phyloP scores from a whole-genome alignment of 53 echinoderm and acorn worm species.

The Pentamera pediparva region DNA sequence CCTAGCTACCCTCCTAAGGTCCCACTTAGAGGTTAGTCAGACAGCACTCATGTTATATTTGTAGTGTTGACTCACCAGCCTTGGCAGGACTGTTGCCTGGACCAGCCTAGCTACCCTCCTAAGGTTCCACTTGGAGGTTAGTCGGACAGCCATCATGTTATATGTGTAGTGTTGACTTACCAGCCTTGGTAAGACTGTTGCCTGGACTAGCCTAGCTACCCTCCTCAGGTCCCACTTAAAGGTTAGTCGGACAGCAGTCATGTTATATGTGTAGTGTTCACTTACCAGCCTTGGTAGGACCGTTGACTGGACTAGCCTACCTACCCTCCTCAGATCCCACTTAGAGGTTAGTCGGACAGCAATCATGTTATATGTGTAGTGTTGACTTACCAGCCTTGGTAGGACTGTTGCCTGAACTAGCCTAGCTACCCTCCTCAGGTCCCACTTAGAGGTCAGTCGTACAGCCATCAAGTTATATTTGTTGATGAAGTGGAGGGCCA shows the following conservation, averaged over 20 bases:
- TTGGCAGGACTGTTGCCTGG: conserved; percentile 77
- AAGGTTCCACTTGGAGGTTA: conserved; percentile 85
- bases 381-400: conserved; percentile 64
- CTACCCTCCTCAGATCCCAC: no score
- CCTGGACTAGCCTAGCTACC: conserved; percentile 59
- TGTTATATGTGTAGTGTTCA: no score
- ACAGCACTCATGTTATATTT: no score
- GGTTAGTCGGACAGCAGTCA: conserved; percentile 79
- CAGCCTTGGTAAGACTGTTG: conserved; percentile 83
- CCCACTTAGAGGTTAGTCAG: no score
- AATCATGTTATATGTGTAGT: no score
- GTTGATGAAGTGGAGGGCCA: conserved; percentile 96
- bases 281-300: no score
- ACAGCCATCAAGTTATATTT: conserved; percentile 97
- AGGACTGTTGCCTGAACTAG: conserved; percentile 75
- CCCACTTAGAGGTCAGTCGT: conserved; percentile 79
- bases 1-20: no score
- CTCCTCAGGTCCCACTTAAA: conserved; percentile 94
- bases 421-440: conserved; percentile 73
- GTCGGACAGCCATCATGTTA: conserved; percentile 86
- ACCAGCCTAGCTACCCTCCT: conserved; percentile 72
- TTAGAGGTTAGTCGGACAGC: no score
- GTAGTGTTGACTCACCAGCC: conserved; percentile 54
- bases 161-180: conserved; percentile 51
- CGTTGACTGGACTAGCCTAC: no score